Evolutionary conservation across 2,113 vertebrate genomes (phyloP).

Genomic region (Toxostoma redivivum): DNA sequence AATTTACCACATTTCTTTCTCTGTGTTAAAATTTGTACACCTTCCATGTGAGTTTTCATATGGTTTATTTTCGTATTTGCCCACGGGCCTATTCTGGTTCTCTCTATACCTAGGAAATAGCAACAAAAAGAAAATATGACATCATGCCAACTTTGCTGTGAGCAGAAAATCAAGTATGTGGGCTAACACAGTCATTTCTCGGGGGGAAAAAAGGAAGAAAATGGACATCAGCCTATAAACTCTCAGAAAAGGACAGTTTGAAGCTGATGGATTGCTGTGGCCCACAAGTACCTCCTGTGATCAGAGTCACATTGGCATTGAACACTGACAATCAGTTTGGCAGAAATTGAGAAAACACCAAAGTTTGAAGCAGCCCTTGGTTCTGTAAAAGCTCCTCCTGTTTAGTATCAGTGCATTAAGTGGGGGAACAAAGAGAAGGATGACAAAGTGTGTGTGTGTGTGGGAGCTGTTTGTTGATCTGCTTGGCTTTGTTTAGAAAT

Average conservation of each 20-base stretch:
- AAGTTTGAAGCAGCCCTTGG: background rate
- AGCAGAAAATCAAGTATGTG: background rate
- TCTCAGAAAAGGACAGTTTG: background rate
- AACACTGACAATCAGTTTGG: background rate
- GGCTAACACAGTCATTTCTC: background rate
- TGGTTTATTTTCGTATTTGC: background rate
- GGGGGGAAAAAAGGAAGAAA: background rate
- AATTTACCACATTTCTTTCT: background rate
- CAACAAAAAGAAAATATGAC: background rate
- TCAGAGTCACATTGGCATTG: background rate
- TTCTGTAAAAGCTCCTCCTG: background rate
- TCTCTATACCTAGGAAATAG: background rate
- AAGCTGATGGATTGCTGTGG: background rate
- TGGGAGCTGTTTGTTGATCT: background rate
- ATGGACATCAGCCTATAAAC: background rate
- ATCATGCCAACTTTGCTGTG: background rate
- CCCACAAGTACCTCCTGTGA: background rate
- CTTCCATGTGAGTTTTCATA: background rate
- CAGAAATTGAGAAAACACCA: background rate
- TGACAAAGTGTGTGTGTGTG: accelerated
- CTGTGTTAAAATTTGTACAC: background rate
- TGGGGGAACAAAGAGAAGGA: background rate
- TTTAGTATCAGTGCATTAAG: background rate
- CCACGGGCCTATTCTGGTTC: background rate
- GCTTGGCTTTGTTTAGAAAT: background rate